Percentiles rank a stretch among this genome's conserved stretches.
Conservation (phyloP, 2,888 invertebrate genomes). For the Cheilosia urbana region DNA sequence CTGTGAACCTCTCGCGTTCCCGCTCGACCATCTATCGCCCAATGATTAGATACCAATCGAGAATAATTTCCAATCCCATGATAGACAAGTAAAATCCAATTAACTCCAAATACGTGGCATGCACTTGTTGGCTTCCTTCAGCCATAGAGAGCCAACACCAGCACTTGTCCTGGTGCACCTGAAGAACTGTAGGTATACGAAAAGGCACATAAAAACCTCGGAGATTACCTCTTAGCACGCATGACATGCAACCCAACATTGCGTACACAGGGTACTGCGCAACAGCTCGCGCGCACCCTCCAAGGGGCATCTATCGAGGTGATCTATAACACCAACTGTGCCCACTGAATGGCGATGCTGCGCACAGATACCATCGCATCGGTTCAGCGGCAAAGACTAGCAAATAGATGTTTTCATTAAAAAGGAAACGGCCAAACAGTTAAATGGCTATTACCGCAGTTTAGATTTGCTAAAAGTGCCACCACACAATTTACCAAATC, state of each 20-base stretch:
- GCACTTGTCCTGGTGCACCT: slow-evolving; percentile 44
- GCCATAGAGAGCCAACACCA: slow-evolving; percentile 46
- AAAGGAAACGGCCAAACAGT: slow-evolving; percentile 74
- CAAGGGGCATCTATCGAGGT: slow-evolving; percentile 74
- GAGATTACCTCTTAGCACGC: slow-evolving; percentile 78
- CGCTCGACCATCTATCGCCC: slow-evolving; percentile 55
- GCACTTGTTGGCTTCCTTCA: slow-evolving; percentile 67
- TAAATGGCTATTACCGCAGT: slow-evolving; percentile 77
- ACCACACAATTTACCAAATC: slow-evolving; percentile 74
- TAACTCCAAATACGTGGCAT: slow-evolving; percentile 80
- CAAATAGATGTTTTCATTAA: slow-evolving; percentile 78
- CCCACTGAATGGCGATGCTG: slow-evolving; percentile 72
- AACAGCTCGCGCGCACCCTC: slow-evolving; percentile 57
- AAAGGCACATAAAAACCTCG: slow-evolving; percentile 63
- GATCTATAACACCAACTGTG: slow-evolving; percentile 76
- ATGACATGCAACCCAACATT: slow-evolving; percentile 73
- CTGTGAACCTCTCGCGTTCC: neutral
- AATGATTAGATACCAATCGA: slow-evolving; percentile 75
- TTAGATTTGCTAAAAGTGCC: slow-evolving; percentile 76
- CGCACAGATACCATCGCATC: slow-evolving; percentile 50
- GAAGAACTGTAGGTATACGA: slow-evolving; percentile 26
- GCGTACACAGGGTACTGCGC: slow-evolving; percentile 48
- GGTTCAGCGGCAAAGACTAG: slow-evolving; percentile 37
- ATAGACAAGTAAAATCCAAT: slow-evolving; percentile 81
- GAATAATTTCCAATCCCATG: slow-evolving; percentile 78